These are phyloP conservation scores for Morbakka virulenta DNA, from an alignment of 30 jellyfish, hydroid and myxozoan genomes.

Conservation along the genomic window DNA sequence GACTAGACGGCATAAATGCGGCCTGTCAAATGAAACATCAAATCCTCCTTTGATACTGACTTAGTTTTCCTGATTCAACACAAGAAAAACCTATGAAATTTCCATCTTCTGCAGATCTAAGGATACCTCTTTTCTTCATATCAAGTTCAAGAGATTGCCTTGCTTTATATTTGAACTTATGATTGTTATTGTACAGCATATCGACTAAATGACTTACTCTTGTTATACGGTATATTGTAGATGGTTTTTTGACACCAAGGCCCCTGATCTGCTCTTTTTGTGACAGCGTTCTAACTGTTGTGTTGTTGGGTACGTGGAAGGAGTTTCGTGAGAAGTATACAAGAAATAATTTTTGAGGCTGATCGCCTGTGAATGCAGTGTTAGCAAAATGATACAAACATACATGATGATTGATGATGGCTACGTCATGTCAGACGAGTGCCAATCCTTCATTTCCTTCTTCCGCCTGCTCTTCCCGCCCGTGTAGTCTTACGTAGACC, in stretches of 20 bases:
- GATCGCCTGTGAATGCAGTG: conserved; percentile 20
- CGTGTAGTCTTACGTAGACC: too few relatives aligned
- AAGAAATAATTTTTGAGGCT: conserved; percentile 14
- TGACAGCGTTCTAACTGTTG: conserved; percentile 6
- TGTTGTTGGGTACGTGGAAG: conserved; percentile 15
- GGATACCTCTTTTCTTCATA: too few relatives aligned
- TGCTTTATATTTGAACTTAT: conserved; percentile 12
- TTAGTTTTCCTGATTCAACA: too few relatives aligned
- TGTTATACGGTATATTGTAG: conserved; percentile 23
- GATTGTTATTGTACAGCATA: background rate
- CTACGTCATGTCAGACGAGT: too few relatives aligned
- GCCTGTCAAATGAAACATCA: too few relatives aligned
- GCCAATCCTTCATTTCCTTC: too few relatives aligned
- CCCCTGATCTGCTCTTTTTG: conserved; percentile 3
- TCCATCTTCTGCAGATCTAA: too few relatives aligned
- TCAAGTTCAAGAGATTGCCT: conserved; percentile 13
- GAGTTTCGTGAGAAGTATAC: conserved; percentile 7
- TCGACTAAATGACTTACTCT: background rate
- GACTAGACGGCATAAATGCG: too few relatives aligned
- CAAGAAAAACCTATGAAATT: too few relatives aligned
- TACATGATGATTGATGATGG: too few relatives aligned
- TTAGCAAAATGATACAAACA: conserved; percentile 16
- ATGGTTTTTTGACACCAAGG: conserved; percentile 12
- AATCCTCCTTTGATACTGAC: too few relatives aligned
- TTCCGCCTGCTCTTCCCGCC: too few relatives aligned